Evolutionary conservation across 2,888 invertebrate species (phyloP).

Genomic region (Mellilla xanthometata): DNA sequence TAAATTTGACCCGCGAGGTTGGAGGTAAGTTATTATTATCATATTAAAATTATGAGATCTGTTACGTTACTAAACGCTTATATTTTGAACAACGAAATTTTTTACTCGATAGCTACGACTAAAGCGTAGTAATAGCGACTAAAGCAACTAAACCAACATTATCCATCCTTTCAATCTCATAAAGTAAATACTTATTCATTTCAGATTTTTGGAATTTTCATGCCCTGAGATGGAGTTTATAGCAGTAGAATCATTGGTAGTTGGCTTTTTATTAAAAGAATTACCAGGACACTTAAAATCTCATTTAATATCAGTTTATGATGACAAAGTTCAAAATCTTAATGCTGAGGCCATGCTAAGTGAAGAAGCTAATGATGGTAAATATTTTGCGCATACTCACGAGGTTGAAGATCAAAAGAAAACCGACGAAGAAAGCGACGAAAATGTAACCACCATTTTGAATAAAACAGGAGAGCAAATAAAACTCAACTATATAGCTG

Average conservation of each 20-base stretch:
- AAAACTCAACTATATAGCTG: not conserved
- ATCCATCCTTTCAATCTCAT: too few species aligned
- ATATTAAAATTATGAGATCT: too few species aligned
- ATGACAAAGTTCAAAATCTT: not conserved
- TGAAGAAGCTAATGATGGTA: not conserved
- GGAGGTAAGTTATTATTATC: constrained; percentile 45
- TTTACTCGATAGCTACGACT: too few species aligned
- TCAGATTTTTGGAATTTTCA: constrained; percentile 35
- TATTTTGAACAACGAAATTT: too few species aligned
- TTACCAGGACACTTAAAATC: constrained; percentile 39
- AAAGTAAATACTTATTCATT: too few species aligned
- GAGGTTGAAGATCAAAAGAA: not conserved
- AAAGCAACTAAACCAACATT: too few species aligned
- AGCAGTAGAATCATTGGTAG: constrained; percentile 34
- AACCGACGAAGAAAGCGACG: not conserved
- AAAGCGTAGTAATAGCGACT: too few species aligned
- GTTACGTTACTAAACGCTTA: too few species aligned
- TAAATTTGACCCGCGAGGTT: constrained; percentile 35
- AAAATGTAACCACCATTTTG: not conserved
- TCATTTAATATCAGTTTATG: constrained; percentile 19
- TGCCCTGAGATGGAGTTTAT: constrained; percentile 18
- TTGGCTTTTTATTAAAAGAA: constrained; percentile 42
- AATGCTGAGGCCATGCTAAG: not conserved
- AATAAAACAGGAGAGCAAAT: not conserved
- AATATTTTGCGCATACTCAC: not conserved